Conservation (phyloP, 2,113 vertebrate species). For the Vicugna pacos region DNA sequence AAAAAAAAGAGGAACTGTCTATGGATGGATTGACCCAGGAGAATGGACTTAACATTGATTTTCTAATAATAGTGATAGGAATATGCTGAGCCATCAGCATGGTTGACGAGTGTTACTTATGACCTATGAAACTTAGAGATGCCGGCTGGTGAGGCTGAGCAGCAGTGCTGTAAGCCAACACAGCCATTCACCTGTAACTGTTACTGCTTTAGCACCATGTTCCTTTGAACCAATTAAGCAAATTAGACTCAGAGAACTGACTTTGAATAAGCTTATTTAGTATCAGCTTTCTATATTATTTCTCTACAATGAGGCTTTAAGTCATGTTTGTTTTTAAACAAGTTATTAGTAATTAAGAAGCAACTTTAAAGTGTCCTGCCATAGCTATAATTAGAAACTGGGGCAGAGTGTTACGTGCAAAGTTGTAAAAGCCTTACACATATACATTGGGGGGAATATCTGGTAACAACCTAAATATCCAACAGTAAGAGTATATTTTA, state of each 20-base stretch:
- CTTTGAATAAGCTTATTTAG: background rate
- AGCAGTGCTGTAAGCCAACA: background rate
- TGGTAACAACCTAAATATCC: background rate
- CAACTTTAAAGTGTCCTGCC: background rate
- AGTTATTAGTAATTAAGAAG: background rate
- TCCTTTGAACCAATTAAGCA: slow-evolving; percentile 29
- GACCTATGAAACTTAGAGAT: background rate
- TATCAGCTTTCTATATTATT: background rate
- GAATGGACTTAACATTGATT: background rate
- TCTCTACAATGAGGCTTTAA: background rate
- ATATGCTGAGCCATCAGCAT: background rate
- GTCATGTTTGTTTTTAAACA: slow-evolving; percentile 15
- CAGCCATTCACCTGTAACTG: background rate
- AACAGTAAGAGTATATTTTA: background rate
- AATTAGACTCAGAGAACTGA: background rate
- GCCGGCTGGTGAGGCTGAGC: background rate
- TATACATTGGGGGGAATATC: background rate
- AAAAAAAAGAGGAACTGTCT: background rate
- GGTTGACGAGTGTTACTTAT: background rate
- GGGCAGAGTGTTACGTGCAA: background rate
- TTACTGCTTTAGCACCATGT: background rate
- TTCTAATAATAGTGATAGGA: background rate
- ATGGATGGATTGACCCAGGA: background rate
- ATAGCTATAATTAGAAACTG: background rate
- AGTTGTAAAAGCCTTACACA: background rate